These are phyloP conservation scores for Upupa epops DNA, from an alignment of 2,113 vertebrate genomes.

Conservation along the genomic window DNA sequence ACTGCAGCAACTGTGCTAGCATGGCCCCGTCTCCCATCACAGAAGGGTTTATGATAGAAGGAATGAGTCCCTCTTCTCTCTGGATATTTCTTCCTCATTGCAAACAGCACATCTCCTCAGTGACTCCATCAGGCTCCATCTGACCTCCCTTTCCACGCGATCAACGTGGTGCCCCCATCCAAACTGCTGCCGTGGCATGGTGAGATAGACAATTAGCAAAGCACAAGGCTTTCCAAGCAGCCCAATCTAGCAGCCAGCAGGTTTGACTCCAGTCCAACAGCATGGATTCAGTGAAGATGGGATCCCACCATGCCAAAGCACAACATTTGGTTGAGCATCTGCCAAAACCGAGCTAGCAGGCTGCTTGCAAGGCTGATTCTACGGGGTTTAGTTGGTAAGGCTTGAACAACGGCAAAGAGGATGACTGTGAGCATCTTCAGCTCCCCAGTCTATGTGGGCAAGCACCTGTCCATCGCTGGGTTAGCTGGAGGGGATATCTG, in stretches of 20 bases:
- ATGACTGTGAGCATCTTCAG: neutral
- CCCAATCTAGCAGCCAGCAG: neutral
- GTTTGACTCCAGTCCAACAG: neutral
- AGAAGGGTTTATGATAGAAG: neutral
- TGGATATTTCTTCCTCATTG: neutral
- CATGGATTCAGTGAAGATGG: neutral
- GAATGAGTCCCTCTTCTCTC: neutral
- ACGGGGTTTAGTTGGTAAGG: neutral
- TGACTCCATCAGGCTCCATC: neutral
- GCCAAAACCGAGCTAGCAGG: conserved; percentile 39
- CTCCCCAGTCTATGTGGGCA: neutral
- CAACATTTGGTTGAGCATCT: conserved; percentile 50
- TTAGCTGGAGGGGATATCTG: neutral
- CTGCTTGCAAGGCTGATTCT: neutral
- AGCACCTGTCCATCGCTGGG: neutral
- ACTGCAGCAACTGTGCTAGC: neutral
- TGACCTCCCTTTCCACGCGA: neutral
- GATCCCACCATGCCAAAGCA: neutral
- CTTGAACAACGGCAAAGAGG: neutral
- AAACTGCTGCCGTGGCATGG: neutral
- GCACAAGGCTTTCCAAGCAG: neutral
- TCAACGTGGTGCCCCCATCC: neutral
- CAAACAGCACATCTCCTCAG: neutral
- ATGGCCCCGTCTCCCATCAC: rapidly evolving
- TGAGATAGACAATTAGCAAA: neutral